A percentile compares a stretch with the other conserved stretches of the same genome.
Conservation (phyloP, 1,140 invertebrate genomes). For the Campodea augens region DNA sequence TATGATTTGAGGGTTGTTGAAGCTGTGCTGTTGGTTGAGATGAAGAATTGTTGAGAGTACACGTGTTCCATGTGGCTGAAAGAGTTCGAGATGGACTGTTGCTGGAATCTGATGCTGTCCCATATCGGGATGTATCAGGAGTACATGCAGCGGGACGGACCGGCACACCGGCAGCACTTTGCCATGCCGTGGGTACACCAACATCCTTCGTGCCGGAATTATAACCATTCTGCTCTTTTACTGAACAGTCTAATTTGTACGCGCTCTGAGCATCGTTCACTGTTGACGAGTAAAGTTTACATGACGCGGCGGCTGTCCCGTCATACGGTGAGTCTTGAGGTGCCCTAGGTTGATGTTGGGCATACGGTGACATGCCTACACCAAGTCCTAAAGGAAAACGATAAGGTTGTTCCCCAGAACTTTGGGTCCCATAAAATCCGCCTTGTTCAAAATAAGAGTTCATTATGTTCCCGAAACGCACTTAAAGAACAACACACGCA, state of each 20-base stretch:
- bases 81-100: constrained; percentile 42
- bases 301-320: constrained; percentile 58
- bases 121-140: constrained; percentile 42
- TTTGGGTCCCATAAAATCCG: constrained; percentile 77
- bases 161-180: constrained; percentile 38
- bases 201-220: constrained; percentile 43
- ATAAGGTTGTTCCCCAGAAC: constrained; percentile 38
- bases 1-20: constrained; percentile 65
- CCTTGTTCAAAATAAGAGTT: constrained; percentile 90
- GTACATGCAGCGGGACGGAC: constrained; percentile 67
- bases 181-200: constrained; percentile 31
- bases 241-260: constrained; percentile 28
- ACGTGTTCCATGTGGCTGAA: constrained; percentile 53
- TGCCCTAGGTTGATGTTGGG: constrained; percentile 55
- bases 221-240: constrained; percentile 42
- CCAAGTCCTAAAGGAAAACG: constrained; percentile 51
- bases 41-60: constrained; percentile 46
- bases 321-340: constrained; percentile 75
- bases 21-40: constrained; percentile 60
- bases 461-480: constrained; percentile 35
- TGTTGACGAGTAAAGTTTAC: constrained; percentile 57
- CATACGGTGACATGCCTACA: constrained; percentile 58
- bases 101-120: constrained; percentile 34
- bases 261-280: constrained; percentile 36
- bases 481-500: constrained; percentile 14